Conservation (phyloP, 2,113 vertebrate genomes). For the Grus americana region DNA sequence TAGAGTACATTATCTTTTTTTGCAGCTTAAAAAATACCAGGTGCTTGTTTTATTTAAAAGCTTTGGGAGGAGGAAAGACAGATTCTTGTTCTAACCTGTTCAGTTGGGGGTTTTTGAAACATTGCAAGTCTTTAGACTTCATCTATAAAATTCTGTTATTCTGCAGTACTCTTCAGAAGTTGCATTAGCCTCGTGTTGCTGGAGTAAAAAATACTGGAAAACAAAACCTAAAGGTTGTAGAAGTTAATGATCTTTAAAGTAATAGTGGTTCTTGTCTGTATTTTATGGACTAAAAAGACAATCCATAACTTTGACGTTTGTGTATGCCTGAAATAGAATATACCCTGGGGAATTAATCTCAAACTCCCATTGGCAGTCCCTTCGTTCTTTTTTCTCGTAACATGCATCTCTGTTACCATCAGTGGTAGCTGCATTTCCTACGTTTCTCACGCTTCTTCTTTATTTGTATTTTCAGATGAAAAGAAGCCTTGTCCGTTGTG, state of each 20-base stretch:
- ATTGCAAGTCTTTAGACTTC: not conserved
- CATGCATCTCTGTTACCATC: not conserved
- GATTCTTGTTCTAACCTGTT: not conserved
- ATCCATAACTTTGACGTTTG: not conserved
- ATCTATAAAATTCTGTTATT: not conserved
- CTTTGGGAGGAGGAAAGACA: not conserved
- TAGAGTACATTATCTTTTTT: not conserved
- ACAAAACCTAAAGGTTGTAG: not conserved
- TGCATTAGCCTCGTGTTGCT: not conserved
- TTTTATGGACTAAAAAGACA: not conserved
- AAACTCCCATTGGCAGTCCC: not conserved
- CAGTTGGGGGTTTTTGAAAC: not conserved
- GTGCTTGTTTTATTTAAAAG: not conserved
- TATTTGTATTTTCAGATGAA: constrained; percentile 75
- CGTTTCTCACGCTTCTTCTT: not conserved
- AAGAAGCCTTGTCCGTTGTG: constrained; percentile 91
- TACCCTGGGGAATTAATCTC: not conserved
- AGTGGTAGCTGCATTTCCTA: not conserved
- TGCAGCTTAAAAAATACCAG: not conserved
- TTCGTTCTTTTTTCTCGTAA: not conserved
- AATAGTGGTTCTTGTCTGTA: not conserved
- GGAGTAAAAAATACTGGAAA: not conserved
- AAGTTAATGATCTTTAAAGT: not conserved
- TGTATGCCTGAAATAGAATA: not conserved
- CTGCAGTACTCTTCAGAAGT: not conserved